Evolutionary conservation across 2,113 vertebrate species (phyloP).

Genomic region (Melanerpes aurifrons): DNA sequence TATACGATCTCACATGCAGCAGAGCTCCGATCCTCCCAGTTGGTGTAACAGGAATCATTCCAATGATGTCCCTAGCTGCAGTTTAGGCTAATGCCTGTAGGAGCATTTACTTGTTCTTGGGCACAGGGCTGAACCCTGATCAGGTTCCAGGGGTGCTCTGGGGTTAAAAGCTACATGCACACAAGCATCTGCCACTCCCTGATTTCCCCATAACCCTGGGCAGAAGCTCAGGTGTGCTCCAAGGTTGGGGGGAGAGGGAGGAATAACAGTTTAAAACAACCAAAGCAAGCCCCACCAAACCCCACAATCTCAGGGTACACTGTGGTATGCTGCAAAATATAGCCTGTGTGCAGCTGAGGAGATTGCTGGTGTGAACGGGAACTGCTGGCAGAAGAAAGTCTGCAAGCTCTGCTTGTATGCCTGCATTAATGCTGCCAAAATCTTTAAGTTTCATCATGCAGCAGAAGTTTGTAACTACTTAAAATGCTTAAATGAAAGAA

Average conservation of each 20-base stretch:
- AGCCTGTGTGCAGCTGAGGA: slow-evolving; percentile 36
- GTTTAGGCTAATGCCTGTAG: not conserved
- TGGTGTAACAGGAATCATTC: not conserved
- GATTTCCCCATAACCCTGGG: not conserved
- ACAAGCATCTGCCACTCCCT: not conserved
- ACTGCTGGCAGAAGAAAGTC: slow-evolving; percentile 35
- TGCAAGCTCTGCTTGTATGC: not conserved
- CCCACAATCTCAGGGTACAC: not conserved
- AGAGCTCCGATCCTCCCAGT: not conserved
- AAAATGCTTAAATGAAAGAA: not conserved
- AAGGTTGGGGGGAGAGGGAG: rapidly evolving
- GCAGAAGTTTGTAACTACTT: slow-evolving; percentile 6
- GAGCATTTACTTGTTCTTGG: not conserved
- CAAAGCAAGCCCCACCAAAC: not conserved
- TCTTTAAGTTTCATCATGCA: not conserved
- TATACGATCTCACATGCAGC: not conserved
- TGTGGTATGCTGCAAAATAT: slow-evolving; percentile 48
- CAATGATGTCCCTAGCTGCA: not conserved
- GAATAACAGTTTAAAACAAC: not conserved
- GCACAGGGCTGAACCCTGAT: not conserved
- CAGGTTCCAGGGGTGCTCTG: not conserved
- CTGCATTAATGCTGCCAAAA: slow-evolving; percentile 9
- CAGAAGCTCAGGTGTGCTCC: not conserved
- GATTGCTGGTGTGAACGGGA: slow-evolving; percentile 31
- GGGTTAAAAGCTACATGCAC: not conserved